Base-by-base conservation (phyloP, 2,797 vertebrate species). In the Arrhamphus sclerolepis region DNA sequence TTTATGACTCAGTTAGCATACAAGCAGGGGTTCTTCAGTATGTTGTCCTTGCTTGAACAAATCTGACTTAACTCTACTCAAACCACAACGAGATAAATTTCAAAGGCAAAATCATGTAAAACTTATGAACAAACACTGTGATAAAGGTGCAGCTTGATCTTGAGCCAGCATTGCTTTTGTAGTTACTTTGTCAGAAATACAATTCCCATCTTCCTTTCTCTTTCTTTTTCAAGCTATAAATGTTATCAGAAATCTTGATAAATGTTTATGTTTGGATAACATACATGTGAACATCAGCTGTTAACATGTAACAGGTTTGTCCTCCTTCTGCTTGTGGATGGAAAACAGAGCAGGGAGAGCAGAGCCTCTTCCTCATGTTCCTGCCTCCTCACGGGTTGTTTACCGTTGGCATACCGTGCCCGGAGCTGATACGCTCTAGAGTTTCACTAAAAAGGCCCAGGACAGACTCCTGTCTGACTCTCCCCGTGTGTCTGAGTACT, bases 331-430 rank as follows among this genome's bases (percentile, higher is more conserved):
- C 53, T 54, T 61, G 44, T 3, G 31, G 77, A 76, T 58, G 71
- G 59, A 72, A 56, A 62, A 44, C 58, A 70, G 75, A 66, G 51
- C 52, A 29, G 51, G 68, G 57, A 61, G 70, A 73, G 51, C 40
- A 24, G 50, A 49, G 38, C 72, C 79, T 82, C 79, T 77, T 85
- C 78, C 62, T 46, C 80, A 76, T 56, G 72, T 72, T 71, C 62
- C 77, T 63, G 41, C 34, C 60, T 83, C 74, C 66, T 78, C 68
- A 4, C 11, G 75, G 77, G 83, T 77, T 89, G 88, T 91, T 91
- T 91, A 89, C 85, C 85, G 29, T 76, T n/a, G 48, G 51, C 84
- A 84, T 82, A 81, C 83, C 80, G 41, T 26, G 87, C 85, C 87
- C 70, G 79, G 66, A 88, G 89, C 84, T 42, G 68, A 73, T 17